Percentiles rank a stretch among this genome's conserved stretches.
Conservation (phyloP, 2,888 invertebrate genomes). For the Lithophane ornitopus region DNA sequence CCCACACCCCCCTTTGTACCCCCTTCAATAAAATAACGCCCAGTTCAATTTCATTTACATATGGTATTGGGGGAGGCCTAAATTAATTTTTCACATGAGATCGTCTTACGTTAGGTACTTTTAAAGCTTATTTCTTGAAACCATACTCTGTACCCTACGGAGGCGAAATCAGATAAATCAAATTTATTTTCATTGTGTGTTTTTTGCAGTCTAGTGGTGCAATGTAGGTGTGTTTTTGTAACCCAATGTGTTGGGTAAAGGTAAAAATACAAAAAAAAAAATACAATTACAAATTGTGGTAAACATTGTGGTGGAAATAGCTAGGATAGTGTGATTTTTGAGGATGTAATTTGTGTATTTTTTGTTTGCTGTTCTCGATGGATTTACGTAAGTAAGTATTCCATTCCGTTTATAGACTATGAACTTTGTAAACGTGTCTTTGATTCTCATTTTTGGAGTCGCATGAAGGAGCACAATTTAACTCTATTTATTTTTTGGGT, state of each 20-base stretch:
- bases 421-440: background rate
- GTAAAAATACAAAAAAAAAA: background rate
- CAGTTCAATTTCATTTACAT: slow-evolving; percentile 82
- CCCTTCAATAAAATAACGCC: slow-evolving; percentile 72
- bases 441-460: background rate
- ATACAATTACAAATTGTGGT: background rate
- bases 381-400: too few relatives aligned
- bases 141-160: slow-evolving; percentile 53
- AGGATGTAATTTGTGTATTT: background rate
- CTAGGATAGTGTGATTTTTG: background rate
- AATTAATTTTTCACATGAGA: slow-evolving; percentile 80
- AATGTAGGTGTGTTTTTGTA: slow-evolving; percentile 36
- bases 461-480: background rate
- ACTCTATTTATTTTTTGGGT: background rate
- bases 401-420: background rate
- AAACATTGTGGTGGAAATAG: background rate
- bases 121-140: slow-evolving; percentile 75
- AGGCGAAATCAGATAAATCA: slow-evolving; percentile 66
- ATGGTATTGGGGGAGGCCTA: slow-evolving; percentile 77
- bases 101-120: slow-evolving; percentile 71
- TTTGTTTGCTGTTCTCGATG: background rate
- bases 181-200: slow-evolving; percentile 64
- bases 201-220: slow-evolving; percentile 43
- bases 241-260: slow-evolving; percentile 37
- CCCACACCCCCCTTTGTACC: slow-evolving; percentile 18